Evolutionary conservation across 2,888 invertebrate genomes (phyloP), one percentile per base, ranked within the genome.

Genomic region (Chrysolina haemoptera): DNA sequence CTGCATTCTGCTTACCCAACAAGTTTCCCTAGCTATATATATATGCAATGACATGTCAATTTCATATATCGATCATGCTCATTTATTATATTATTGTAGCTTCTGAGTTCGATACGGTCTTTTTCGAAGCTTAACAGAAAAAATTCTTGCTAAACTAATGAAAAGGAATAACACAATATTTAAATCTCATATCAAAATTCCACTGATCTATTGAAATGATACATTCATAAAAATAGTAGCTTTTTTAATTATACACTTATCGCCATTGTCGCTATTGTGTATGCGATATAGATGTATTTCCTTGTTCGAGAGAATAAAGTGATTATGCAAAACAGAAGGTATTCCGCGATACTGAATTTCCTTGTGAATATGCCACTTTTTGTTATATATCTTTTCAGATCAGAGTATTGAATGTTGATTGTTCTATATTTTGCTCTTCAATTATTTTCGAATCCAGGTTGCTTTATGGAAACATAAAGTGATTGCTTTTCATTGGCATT

Each of bases 301-400:
- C 59, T 35, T 35, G 27, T 27, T 22, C 16, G 35, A 59, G 59
- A 59, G 1, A 59, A 59, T 35, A 4, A 35, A 59, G 27, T 14
- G 35, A 59, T 59, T 59, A 59, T 59, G n/a, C 35, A 59, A 59
- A 59, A 1, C 10, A 8, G 22, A 1, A 16, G 27, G 27, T n/a
- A 27, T 27, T 59, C 16, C 8, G 20, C 46, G 65, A 20, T 20
- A 48, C 48, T 65, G 46, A 16, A 14, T 65, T 65, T 65, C 65
- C 65, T 46, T 65, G 65, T 46, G 65, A 65, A 46, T 65, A 20
- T 65, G 22, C 55, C 55, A 59, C 22, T 22, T 65, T 41, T 43
- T 48, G 35, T 14, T n/a, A n/a, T 27, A 43, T 65, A 65, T 18
- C 22, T 8, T 18, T 20, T 11, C 11, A 18, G 0, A 40, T n/a